Evolutionary conservation across 1,140 invertebrate genomes (phyloP).

Genomic region (Apolygus lucorum): DNA sequence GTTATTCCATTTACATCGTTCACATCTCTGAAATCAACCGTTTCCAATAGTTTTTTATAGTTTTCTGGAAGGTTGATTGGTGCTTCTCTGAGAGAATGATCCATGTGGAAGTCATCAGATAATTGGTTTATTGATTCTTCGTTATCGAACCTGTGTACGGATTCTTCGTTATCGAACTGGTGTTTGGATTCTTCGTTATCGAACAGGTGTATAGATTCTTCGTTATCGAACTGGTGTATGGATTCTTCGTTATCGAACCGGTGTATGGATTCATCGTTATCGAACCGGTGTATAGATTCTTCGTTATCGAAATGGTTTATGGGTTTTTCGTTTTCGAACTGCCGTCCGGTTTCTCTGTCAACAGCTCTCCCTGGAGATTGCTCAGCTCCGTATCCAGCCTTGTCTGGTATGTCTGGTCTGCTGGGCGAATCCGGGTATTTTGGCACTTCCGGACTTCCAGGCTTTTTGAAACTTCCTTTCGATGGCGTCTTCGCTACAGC

Average conservation of each 20-base stretch:
- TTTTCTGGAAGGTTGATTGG: background rate
- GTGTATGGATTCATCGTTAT: too few relatives aligned
- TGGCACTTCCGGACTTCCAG: background rate
- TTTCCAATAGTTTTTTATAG: background rate
- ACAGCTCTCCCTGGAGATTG: background rate
- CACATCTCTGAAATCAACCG: constrained; percentile 13
- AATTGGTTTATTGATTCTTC: too few relatives aligned
- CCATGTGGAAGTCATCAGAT: background rate
- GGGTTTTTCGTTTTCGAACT: too few relatives aligned
- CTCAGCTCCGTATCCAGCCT: background rate
- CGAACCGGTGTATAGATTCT: too few relatives aligned
- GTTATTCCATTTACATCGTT: constrained; percentile 17
- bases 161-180: too few relatives aligned
- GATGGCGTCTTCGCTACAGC: background rate
- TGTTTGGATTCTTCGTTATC: too few relatives aligned
- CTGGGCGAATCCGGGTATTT: background rate
- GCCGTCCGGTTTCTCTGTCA: too few relatives aligned
- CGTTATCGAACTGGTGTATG: background rate
- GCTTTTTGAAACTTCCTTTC: background rate
- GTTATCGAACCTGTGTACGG: too few relatives aligned
- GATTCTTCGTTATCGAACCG: background rate
- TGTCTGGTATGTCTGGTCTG: background rate
- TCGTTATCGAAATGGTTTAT: too few relatives aligned
- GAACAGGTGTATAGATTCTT: too few relatives aligned
- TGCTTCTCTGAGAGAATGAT: background rate